Evolutionary conservation across 2,888 invertebrate species (phyloP).

Genomic region (Drymonia ruficornis): DNA sequence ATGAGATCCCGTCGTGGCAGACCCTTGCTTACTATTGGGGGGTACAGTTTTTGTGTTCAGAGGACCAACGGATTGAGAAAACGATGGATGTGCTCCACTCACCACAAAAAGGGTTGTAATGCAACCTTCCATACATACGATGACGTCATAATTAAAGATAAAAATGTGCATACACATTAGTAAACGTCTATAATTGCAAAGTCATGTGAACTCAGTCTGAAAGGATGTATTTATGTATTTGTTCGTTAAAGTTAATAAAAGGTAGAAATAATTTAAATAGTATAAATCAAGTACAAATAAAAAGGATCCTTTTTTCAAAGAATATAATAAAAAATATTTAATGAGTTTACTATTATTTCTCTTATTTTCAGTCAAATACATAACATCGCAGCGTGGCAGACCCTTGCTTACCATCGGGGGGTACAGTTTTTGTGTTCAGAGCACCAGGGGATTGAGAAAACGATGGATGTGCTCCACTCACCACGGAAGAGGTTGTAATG

Average conservation of each 20-base stretch:
- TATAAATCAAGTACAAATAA: no score
- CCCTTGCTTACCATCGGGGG: constrained; percentile 6
- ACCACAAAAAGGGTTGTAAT: constrained; percentile 44
- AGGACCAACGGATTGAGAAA: constrained; percentile 22
- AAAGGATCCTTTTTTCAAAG: no score
- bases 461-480: constrained; percentile 19
- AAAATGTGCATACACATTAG: no score
- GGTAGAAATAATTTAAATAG: no score
- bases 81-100: constrained; percentile 48
- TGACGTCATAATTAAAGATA: constrained; percentile 33
- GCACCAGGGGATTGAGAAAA: constrained; percentile 16
- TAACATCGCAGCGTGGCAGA: constrained; percentile 9
- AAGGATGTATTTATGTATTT: no score
- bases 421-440: constrained; percentile 10
- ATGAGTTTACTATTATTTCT: neutral
- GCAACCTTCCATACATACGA: constrained; percentile 46
- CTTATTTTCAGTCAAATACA: constrained; percentile 10
- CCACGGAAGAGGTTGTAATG: constrained; percentile 20
- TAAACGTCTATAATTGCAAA: no score
- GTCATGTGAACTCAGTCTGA: no score
- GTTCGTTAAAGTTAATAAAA: no score
- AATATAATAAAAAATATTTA: no score
- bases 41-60: constrained; percentile 37
- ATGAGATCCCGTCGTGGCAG: constrained; percentile 15
- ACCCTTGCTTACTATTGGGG: constrained; percentile 21